Conservation (phyloP, 2,797 vertebrate genomes). For the Falco rusticolus region DNA sequence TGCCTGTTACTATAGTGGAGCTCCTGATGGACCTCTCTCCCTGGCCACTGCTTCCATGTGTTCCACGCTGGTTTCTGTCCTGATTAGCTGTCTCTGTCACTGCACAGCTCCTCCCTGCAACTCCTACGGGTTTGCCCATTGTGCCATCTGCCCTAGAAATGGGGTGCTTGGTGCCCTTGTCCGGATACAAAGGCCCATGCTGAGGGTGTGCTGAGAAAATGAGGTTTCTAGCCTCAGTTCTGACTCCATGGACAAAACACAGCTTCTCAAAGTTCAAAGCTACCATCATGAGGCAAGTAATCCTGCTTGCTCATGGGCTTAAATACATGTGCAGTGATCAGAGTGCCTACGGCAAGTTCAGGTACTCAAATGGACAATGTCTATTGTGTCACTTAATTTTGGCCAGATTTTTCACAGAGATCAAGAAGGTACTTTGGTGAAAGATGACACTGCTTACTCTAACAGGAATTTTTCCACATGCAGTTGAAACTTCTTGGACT, state of each 20-base stretch:
- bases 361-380: background rate
- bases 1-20: background rate
- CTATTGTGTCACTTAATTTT: background rate
- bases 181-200: background rate
- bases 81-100: background rate
- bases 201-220: background rate
- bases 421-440: background rate
- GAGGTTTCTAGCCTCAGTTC: background rate
- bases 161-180: background rate
- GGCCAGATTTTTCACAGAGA: background rate
- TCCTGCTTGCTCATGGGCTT: background rate
- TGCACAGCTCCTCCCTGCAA: background rate
- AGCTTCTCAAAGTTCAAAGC: background rate
- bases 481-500: background rate
- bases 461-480: background rate
- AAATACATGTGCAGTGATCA: background rate
- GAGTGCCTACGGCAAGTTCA: background rate
- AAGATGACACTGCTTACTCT: background rate
- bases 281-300: background rate
- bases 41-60: background rate
- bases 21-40: background rate
- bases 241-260: background rate
- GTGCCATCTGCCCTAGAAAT: background rate
- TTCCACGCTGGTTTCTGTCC: background rate
- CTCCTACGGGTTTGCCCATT: background rate